A percentile compares a stretch with the other conserved stretches of the same genome.
phyloP scores from a whole-genome alignment of 2,888 invertebrate species.

The Eueremaeus valkanovi region DNA sequence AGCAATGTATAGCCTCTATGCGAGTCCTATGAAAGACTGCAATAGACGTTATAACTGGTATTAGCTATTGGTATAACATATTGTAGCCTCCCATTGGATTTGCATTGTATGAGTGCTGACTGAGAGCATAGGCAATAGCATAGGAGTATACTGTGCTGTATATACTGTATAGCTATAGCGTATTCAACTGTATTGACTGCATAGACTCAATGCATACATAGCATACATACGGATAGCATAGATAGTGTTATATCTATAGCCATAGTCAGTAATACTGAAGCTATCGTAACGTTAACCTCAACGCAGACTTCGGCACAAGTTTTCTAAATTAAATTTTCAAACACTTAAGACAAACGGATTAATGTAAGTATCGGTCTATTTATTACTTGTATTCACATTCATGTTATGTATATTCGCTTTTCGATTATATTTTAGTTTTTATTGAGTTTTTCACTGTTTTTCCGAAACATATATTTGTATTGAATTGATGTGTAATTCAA shows the following conservation, averaged over 20 bases:
- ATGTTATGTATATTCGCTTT: background rate
- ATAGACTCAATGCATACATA: background rate
- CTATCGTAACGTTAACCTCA: conserved; percentile 6
- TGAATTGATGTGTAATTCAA: background rate
- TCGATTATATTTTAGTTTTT: background rate
- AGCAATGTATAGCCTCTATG: conserved; percentile 34
- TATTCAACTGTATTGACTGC: too few relatives aligned
- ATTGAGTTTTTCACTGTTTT: background rate
- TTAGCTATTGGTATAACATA: background rate
- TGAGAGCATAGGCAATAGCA: background rate
- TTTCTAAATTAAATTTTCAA: background rate
- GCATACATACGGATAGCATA: too few relatives aligned
- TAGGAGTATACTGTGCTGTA: too few relatives aligned
- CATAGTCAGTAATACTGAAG: background rate
- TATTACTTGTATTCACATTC: background rate
- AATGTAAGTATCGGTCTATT: background rate
- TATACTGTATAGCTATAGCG: too few relatives aligned
- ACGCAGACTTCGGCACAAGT: background rate
- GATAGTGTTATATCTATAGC: too few relatives aligned
- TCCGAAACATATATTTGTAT: background rate
- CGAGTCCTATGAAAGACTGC: background rate
- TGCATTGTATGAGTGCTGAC: background rate
- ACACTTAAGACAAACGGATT: background rate
- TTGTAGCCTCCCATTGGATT: conserved; percentile 32
- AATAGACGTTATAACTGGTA: background rate